Evolutionary conservation across 2,888 invertebrate species (phyloP).

Genomic region (Drosophila suboccidentalis): DNA sequence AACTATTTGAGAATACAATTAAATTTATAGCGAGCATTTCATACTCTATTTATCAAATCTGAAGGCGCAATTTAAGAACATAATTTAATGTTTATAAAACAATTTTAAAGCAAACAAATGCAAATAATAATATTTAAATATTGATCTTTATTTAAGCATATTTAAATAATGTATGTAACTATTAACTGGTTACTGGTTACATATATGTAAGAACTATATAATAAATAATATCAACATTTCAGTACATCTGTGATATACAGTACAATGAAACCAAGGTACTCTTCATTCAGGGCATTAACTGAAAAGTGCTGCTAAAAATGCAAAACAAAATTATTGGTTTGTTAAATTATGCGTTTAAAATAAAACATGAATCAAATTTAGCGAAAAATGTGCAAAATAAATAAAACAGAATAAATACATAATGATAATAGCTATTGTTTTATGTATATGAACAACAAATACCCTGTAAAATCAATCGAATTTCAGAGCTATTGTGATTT

Average conservation of each 20-base stretch:
- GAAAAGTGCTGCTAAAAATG: neutral
- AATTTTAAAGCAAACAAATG: too few relatives aligned
- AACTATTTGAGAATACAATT: constrained; percentile 28
- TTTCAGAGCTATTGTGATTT: neutral
- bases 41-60: constrained; percentile 2
- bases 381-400: constrained; percentile 5
- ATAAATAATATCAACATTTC: neutral
- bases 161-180: too few relatives aligned
- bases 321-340: constrained; percentile 8
- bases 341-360: constrained; percentile 10
- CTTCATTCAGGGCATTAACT: neutral
- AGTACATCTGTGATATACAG: neutral
- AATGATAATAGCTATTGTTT: neutral
- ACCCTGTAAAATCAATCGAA: neutral
- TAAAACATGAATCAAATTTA: constrained; percentile 1
- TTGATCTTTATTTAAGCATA: too few relatives aligned
- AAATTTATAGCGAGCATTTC: neutral
- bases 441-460: neutral
- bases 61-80: neutral
- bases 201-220: too few relatives aligned
- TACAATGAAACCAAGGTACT: neutral
- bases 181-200: too few relatives aligned
- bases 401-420: constrained; percentile 1
- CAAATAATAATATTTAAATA: too few relatives aligned
- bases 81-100: neutral